A percentile compares a stretch with the other conserved stretches of the same genome.
These are phyloP conservation scores for Vultur gryphus DNA, from an alignment of 2,797 vertebrate genomes.

Conservation along the genomic window DNA sequence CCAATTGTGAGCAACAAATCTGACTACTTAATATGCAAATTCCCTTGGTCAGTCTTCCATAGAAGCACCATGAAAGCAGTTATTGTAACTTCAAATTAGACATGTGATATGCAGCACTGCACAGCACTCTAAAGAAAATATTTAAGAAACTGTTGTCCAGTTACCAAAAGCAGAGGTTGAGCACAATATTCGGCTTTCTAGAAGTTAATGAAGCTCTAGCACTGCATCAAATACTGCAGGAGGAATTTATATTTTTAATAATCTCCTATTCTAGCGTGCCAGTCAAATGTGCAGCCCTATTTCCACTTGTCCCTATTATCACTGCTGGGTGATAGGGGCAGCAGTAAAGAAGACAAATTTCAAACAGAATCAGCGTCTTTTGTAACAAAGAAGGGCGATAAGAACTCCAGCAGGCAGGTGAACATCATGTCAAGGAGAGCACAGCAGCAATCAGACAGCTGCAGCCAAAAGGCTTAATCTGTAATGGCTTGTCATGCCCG, in stretches of 20 bases:
- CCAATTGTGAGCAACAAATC: conserved; percentile 34
- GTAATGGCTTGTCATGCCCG: neutral
- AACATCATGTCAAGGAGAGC: conserved; percentile 14
- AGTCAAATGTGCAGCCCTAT: neutral
- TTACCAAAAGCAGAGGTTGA: neutral
- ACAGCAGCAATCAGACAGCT: conserved; percentile 11
- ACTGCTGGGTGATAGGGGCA: neutral
- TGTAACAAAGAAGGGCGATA: neutral
- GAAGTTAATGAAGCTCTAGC: neutral
- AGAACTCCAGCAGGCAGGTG: conserved; percentile 1
- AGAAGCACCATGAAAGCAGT: conserved; percentile 45
- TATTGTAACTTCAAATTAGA: conserved; percentile 39
- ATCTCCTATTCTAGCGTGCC: neutral
- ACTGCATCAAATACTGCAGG: neutral
- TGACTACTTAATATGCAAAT: conserved; percentile 52
- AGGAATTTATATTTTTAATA: neutral
- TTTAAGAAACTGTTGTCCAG: neutral
- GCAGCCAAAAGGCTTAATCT: conserved; percentile 33
- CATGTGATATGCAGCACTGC: neutral
- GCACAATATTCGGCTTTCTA: neutral
- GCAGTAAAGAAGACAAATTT: conserved; percentile 27
- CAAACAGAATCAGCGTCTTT: neutral
- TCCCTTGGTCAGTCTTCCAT: conserved; percentile 18
- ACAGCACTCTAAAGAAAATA: neutral
- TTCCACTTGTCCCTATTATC: neutral